These are phyloP conservation scores for Styela plicata DNA, from an alignment of 23 tunicate genomes.

Conservation along the genomic window DNA sequence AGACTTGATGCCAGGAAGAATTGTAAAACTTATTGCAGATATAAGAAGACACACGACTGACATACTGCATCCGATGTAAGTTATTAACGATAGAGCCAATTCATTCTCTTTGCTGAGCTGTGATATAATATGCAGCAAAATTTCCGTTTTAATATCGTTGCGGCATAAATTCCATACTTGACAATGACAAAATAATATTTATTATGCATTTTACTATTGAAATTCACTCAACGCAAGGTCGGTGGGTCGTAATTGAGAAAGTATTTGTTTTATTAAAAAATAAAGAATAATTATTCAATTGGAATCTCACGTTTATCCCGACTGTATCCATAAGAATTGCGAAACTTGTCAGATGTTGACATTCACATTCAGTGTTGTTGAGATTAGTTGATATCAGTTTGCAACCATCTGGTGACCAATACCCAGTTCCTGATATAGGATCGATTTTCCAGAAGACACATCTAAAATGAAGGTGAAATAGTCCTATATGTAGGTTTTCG, in stretches of 20 bases:
- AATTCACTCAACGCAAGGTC: no score
- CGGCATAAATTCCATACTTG: no score
- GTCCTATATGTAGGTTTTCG: no score
- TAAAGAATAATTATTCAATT: no score
- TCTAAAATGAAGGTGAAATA: conserved; percentile 17
- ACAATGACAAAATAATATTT: no score
- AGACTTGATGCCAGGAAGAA: conserved; percentile 31
- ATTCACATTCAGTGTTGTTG: conserved; percentile 59
- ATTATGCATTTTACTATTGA: no score
- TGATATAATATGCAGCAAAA: no score
- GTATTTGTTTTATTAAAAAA: background rate
- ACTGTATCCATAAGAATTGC: conserved; percentile 72
- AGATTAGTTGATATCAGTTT: conserved; percentile 14
- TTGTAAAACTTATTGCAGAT: conserved; percentile 38
- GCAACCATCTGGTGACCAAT: conserved; percentile 64
- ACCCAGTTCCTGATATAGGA: conserved; percentile 5
- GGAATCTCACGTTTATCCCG: conserved; percentile 38
- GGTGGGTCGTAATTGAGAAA: no score
- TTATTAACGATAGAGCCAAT: conserved; percentile 29
- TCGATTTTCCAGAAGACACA: conserved; percentile 57
- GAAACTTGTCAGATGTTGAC: conserved; percentile 62
- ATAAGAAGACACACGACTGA: conserved; percentile 44
- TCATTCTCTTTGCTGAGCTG: conserved; percentile 38
- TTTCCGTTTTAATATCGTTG: no score
- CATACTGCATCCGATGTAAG: conserved; percentile 51